phyloP scores from a whole-genome alignment of 2,113 vertebrate species.

The Jaculus jaculus region DNA sequence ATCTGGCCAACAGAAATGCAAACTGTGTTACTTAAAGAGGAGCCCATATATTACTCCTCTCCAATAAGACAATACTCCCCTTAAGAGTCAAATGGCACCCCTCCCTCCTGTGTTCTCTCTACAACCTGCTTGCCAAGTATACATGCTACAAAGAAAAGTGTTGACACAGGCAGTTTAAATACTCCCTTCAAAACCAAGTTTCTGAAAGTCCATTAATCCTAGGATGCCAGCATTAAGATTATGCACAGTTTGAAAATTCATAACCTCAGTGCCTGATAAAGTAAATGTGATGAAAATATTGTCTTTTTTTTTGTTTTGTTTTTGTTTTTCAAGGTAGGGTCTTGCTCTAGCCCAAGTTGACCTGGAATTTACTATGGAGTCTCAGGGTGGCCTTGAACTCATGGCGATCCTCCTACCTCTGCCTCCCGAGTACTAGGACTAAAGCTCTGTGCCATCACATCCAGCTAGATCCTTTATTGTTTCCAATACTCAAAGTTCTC shows the following conservation, averaged over 20 bases:
- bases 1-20: background rate
- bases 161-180: background rate
- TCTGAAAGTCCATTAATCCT: background rate
- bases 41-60: constrained; percentile 48
- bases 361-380: too few relatives aligned
- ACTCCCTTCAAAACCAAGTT: constrained; percentile 43
- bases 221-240: background rate
- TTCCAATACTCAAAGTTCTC: background rate
- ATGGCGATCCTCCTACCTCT: too few relatives aligned
- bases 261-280: background rate
- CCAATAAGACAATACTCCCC: background rate
- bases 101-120: background rate
- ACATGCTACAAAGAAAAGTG: background rate
- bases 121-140: background rate
- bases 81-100: constrained; percentile 43
- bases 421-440: too few relatives aligned
- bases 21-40: constrained; percentile 35
- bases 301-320: background rate
- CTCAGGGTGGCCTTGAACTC: too few relatives aligned
- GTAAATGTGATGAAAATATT: background rate
- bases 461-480: background rate
- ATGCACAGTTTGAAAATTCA: background rate
- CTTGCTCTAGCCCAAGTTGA: too few relatives aligned
- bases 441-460: background rate
- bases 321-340: background rate